A percentile compares a stretch with the other conserved stretches of the same genome.
Conservation (phyloP, 2,797 vertebrate species). For the Squalus acanthias region DNA sequence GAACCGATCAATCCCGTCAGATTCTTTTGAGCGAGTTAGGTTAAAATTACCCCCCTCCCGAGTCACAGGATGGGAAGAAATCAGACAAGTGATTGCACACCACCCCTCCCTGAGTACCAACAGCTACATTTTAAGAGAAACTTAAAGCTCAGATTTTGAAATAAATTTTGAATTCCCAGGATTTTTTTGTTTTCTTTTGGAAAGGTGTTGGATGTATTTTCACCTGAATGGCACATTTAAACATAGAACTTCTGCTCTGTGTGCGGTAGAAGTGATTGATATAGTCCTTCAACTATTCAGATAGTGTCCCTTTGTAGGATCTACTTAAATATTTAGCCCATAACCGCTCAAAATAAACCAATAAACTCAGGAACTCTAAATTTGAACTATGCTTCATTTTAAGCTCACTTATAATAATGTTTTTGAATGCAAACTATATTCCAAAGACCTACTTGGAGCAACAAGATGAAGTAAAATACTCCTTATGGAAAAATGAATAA, state of each 20-base stretch:
- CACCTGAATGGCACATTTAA: background rate
- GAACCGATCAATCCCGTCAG: background rate
- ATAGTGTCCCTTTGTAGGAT: background rate
- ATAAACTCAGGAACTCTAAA: background rate
- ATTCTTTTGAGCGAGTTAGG: background rate
- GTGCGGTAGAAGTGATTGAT: background rate
- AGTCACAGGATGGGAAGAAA: background rate
- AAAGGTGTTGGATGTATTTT: background rate
- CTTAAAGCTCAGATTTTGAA: background rate
- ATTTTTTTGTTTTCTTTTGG: background rate
- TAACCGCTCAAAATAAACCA: background rate
- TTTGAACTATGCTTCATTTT: background rate
- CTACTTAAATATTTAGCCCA: background rate
- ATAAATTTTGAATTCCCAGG: background rate
- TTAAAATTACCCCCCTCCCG: background rate
- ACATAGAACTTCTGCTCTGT: background rate
- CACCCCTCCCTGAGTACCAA: background rate
- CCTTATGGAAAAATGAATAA: background rate
- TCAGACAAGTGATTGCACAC: background rate
- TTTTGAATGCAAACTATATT: background rate
- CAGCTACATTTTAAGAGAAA: background rate
- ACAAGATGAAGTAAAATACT: background rate
- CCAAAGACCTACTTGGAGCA: background rate
- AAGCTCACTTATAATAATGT: background rate
- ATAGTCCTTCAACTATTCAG: background rate